A percentile compares a stretch with the other conserved stretches of the same genome.
Conservation (phyloP, 1,140 invertebrate genomes). For the Hetaerina americana region DNA sequence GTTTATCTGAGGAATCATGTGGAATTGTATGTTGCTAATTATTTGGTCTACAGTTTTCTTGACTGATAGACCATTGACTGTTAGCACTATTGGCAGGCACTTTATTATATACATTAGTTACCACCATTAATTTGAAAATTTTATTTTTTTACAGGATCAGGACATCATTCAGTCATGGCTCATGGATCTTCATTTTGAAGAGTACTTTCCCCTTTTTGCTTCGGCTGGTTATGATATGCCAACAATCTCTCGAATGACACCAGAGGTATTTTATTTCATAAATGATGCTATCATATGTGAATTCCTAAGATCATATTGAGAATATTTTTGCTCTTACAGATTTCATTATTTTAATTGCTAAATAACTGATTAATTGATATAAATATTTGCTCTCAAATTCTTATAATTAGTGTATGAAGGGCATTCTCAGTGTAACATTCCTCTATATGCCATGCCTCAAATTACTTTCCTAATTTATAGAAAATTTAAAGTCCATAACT, state of each 20-base stretch:
- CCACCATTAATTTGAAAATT: neutral
- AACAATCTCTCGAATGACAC: conserved; percentile 95
- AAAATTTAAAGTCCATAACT: neutral
- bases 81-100: neutral
- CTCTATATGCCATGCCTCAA: neutral
- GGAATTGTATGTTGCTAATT: too few species aligned
- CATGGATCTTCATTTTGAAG: conserved; percentile 86
- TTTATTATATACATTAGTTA: neutral
- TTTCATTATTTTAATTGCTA: too few species aligned
- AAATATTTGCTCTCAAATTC: too few species aligned
- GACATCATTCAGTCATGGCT: conserved; percentile 92
- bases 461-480: neutral
- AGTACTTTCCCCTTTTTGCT: conserved; percentile 88
- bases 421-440: too few species aligned
- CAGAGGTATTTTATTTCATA: conserved; percentile 70
- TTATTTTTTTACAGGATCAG: conserved; percentile 49
- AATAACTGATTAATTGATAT: too few species aligned
- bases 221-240: conserved; percentile 94
- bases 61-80: too few species aligned
- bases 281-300: too few species aligned
- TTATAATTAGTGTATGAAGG: too few species aligned
- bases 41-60: too few species aligned
- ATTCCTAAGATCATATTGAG: too few species aligned
- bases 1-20: too few species aligned
- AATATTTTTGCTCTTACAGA: too few species aligned